These are phyloP conservation scores for Lomographa bimaculata DNA, from an alignment of 2,888 invertebrate species.

Conservation along the genomic window DNA sequence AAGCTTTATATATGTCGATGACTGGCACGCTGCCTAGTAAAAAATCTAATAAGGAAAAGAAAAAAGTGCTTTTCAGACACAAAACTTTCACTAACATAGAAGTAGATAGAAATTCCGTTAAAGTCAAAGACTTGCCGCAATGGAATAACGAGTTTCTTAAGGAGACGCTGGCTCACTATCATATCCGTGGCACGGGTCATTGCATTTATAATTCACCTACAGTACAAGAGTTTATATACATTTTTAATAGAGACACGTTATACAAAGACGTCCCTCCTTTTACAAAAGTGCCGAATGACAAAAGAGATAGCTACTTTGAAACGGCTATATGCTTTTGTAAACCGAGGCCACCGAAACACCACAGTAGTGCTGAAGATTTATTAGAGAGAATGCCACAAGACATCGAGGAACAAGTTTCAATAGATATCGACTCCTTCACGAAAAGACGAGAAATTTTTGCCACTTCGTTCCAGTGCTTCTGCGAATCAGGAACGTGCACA, in stretches of 20 bases:
- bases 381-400: slow-evolving; percentile 51
- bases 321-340: slow-evolving; percentile 79
- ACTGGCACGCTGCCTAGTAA: slow-evolving; percentile 71
- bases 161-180: slow-evolving; percentile 72
- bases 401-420: slow-evolving; percentile 55
- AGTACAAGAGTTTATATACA: slow-evolving; percentile 70
- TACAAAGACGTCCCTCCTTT: slow-evolving; percentile 61
- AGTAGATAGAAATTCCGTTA: slow-evolving; percentile 64
- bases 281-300: slow-evolving; percentile 55
- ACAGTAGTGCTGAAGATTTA: slow-evolving; percentile 74
- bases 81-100: slow-evolving; percentile 79
- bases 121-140: slow-evolving; percentile 56
- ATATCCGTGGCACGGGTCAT: slow-evolving; percentile 76
- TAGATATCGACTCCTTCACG: slow-evolving; percentile 57
- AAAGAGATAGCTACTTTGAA: slow-evolving; percentile 70
- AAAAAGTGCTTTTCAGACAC: slow-evolving; percentile 73
- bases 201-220: slow-evolving; percentile 74
- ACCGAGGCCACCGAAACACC: slow-evolving; percentile 64
- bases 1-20: slow-evolving; percentile 65
- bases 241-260: slow-evolving; percentile 75
- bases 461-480: slow-evolving; percentile 74
- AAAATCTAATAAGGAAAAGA: slow-evolving; percentile 53
- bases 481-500: slow-evolving; percentile 64
- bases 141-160: slow-evolving; percentile 64
- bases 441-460: slow-evolving; percentile 54